These are phyloP conservation scores for Eutrigla gurnardus DNA, from an alignment of 2,797 vertebrate genomes.

Conservation along the genomic window DNA sequence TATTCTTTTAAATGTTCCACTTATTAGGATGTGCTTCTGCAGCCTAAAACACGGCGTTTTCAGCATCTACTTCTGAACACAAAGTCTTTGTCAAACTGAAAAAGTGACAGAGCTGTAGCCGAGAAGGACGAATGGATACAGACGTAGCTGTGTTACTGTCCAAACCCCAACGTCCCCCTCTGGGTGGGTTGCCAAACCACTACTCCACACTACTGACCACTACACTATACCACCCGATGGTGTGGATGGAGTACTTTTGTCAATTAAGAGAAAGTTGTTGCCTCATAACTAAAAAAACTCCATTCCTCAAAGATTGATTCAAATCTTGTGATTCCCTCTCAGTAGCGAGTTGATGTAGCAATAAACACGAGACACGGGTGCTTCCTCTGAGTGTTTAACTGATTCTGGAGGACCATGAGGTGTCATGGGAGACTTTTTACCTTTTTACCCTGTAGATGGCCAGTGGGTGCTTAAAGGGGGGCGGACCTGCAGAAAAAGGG, in stretches of 20 bases:
- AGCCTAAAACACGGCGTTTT: background rate
- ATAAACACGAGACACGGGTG: constrained; percentile 65
- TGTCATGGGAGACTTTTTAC: constrained; percentile 51
- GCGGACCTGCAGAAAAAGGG: constrained; percentile 26
- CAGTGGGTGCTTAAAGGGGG: constrained; percentile 24
- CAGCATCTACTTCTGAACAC: background rate
- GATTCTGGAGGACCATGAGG: constrained; percentile 56
- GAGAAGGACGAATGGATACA: constrained; percentile 62
- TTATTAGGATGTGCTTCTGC: background rate
- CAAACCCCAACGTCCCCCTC: constrained; percentile 58
- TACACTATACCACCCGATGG: constrained; percentile 74
- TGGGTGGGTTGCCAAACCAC: constrained; percentile 77
- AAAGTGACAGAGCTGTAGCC: constrained; percentile 55
- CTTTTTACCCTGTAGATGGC: constrained; percentile 24
- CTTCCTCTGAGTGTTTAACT: constrained; percentile 64
- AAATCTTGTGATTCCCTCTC: constrained; percentile 65
- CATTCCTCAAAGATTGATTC: constrained; percentile 51
- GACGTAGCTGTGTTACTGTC: constrained; percentile 65
- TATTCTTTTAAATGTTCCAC: background rate
- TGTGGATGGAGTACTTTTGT: constrained; percentile 77
- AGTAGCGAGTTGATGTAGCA: constrained; percentile 87
- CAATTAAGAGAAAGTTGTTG: constrained; percentile 48
- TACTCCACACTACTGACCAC: constrained; percentile 83
- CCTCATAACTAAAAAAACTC: constrained; percentile 64
- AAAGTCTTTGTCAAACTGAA: constrained; percentile 20